Percentiles rank a stretch among this genome's conserved stretches.
These are phyloP conservation scores for Dilophus febrilis DNA, from an alignment of 2,888 invertebrate species.

Conservation along the genomic window DNA sequence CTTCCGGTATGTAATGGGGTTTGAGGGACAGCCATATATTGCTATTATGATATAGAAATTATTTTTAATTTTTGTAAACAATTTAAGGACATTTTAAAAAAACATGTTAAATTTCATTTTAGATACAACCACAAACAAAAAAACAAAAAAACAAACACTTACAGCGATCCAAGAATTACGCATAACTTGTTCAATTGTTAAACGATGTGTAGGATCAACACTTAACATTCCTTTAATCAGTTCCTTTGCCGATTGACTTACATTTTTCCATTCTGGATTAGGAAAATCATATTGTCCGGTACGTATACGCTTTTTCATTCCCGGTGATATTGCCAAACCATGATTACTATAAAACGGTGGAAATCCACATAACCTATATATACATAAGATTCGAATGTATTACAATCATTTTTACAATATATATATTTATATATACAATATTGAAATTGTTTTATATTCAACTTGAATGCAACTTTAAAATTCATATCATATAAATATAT, in stretches of 20 bases:
- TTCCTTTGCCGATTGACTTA: slow-evolving; percentile 88
- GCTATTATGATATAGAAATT: slow-evolving; percentile 12
- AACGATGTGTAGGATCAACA: slow-evolving; percentile 79
- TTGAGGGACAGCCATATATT: slow-evolving; percentile 74
- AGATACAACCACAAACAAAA: no score
- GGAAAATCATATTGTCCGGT: slow-evolving; percentile 97
- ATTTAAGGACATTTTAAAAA: no score
- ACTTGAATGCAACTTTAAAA: no score
- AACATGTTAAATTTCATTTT: not conserved
- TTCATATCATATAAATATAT: no score
- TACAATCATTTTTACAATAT: no score
- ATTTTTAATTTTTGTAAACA: no score
- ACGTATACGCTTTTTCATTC: slow-evolving; percentile 83
- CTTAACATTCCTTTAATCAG: slow-evolving; percentile 87
- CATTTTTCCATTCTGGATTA: slow-evolving; percentile 87
- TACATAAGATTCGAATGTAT: no score
- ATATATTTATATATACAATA: no score
- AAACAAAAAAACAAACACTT: slow-evolving; percentile 29
- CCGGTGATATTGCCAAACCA: slow-evolving; percentile 93
- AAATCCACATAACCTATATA: slow-evolving; percentile 78
- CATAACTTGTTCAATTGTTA: slow-evolving; percentile 83
- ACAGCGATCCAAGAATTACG: slow-evolving; percentile 74
- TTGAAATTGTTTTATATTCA: no score
- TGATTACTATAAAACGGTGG: slow-evolving; percentile 98
- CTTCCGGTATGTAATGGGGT: slow-evolving; percentile 86